Base-by-base conservation (phyloP, 2,888 invertebrate genomes). In the Leptinotarsa peninsularis region DNA sequence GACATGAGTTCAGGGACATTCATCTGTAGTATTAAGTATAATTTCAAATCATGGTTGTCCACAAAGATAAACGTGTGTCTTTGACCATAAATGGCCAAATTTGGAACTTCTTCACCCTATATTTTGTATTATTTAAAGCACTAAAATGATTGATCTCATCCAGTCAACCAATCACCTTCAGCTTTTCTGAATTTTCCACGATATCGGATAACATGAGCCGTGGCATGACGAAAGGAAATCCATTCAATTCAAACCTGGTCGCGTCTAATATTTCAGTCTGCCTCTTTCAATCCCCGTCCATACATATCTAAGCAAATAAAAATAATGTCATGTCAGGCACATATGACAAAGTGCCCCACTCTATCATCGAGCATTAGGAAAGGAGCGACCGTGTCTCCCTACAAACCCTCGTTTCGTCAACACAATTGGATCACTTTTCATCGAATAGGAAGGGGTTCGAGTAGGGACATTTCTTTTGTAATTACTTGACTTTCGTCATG, bases 261-360 rank as follows among this genome's bases (percentile, higher is more conserved):
- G 33, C 63, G 43, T 63, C 63, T 63, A 63, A 63, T 63, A 63
- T 63, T 63, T 63, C 63, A 63, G 63, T 17, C 43, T 63, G 17
- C 63, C 63, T 33, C 33, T 63, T 63, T 63, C 63, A 63, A 43
- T 43, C n/a, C 63, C 63, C 63, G 63, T 27, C 63, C 63, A 63
- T 43, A 67, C 21, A 67, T 67, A 67, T 75, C 73, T 75, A 75
- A 73, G 77, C 77, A 78, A 78, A 75, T 73, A 78, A 75, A 75
- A 78, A 78, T 78, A 78, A 78, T 69, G 77, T 73, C 75, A 75
- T 68, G 75, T 73, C 77, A 75, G 72, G 76, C 80, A 75, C 76
- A 80, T 78, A 83, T 84, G 84, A 85, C 84, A 83, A 83, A 84
- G 82, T 84, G 82, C 80, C 73, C 78, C 81, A 82, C 82, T 85